These are phyloP conservation scores for Cotesia vestalis DNA, from an alignment of 1,140 invertebrate species.

Conservation along the genomic window DNA sequence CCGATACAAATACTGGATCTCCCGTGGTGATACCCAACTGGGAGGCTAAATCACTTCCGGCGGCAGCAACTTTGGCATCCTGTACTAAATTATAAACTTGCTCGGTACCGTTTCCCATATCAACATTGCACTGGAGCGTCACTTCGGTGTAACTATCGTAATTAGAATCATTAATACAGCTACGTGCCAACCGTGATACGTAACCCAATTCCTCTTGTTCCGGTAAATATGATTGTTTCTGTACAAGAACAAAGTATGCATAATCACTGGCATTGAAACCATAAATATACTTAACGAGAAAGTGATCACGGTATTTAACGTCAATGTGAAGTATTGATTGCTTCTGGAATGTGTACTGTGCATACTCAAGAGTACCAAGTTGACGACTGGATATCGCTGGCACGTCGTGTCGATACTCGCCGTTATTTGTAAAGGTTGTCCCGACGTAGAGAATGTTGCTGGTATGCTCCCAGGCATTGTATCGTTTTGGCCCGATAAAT, in stretches of 20 bases:
- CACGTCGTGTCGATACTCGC: constrained; percentile 92
- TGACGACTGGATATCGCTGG: constrained; percentile 90
- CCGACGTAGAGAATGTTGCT: constrained; percentile 93
- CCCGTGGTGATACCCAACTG: constrained; percentile 81
- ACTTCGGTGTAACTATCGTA: constrained; percentile 97
- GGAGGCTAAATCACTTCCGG: constrained; percentile 81
- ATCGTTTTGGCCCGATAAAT: constrained; percentile 91
- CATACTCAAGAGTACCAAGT: constrained; percentile 79
- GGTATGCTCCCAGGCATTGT: constrained; percentile 76
- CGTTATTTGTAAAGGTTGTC: constrained; percentile 91
- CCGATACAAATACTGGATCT: constrained; percentile 81
- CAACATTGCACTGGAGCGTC: constrained; percentile 83
- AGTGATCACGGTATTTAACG: constrained; percentile 93
- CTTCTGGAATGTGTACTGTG: constrained; percentile 85
- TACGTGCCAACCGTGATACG: constrained; percentile 87
- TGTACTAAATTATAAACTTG: constrained; percentile 87
- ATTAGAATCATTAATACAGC: constrained; percentile 92
- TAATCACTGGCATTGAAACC: constrained; percentile 94
- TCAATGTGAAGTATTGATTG: constrained; percentile 90
- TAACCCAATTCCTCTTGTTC: constrained; percentile 89
- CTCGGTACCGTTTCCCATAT: constrained; percentile 57
- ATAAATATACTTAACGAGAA: constrained; percentile 93
- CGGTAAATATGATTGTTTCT: constrained; percentile 89
- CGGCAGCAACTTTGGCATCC: constrained; percentile 85
- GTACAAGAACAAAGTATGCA: constrained; percentile 94